Percentiles rank a stretch among this genome's conserved stretches.
Evolutionary conservation across 2,888 invertebrate species (phyloP).

Genomic region (Drosophila incognita): DNA sequence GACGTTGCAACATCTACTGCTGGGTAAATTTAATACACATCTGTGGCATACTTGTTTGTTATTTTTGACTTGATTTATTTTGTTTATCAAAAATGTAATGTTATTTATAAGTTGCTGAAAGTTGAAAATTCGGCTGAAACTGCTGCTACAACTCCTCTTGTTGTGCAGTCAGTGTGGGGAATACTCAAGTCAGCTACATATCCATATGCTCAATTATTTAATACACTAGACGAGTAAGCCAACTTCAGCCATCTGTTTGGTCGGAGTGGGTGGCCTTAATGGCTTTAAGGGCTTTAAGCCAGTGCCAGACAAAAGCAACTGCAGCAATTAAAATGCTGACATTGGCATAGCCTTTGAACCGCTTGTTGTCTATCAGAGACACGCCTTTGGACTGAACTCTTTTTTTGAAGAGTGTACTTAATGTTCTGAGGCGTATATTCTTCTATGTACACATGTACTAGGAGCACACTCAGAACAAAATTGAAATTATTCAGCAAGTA

Average conservation of each 20-base stretch:
- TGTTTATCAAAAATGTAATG: constrained; percentile 75
- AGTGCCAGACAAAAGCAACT: constrained; percentile 13
- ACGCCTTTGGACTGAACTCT: constrained; percentile 62
- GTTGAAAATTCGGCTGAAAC: constrained; percentile 47
- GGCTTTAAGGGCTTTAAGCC: constrained; percentile 58
- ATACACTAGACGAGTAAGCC: constrained; percentile 48
- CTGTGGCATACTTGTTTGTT: constrained; percentile 25
- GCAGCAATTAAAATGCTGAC: constrained; percentile 66
- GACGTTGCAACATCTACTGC: constrained; percentile 37
- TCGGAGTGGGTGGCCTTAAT: constrained; percentile 18
- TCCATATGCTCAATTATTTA: constrained; percentile 75
- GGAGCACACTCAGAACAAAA: neutral
- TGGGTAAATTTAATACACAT: constrained; percentile 61
- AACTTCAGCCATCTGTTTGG: constrained; percentile 25
- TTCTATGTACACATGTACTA: constrained; percentile 26
- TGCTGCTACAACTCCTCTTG: neutral
- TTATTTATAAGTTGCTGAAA: constrained; percentile 70
- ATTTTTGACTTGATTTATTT: constrained; percentile 66
- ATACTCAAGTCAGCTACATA: constrained; percentile 58
- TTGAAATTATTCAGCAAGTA: neutral
- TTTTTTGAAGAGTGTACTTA: constrained; percentile 38
- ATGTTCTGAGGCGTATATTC: constrained; percentile 68
- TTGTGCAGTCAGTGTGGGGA: constrained; percentile 37
- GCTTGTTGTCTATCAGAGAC: constrained; percentile 63
- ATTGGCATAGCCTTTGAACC: constrained; percentile 68